A percentile compares a stretch with the other conserved stretches of the same genome.
Conservation (phyloP, 1,140 invertebrate species). For the Diorhabda elongata region DNA sequence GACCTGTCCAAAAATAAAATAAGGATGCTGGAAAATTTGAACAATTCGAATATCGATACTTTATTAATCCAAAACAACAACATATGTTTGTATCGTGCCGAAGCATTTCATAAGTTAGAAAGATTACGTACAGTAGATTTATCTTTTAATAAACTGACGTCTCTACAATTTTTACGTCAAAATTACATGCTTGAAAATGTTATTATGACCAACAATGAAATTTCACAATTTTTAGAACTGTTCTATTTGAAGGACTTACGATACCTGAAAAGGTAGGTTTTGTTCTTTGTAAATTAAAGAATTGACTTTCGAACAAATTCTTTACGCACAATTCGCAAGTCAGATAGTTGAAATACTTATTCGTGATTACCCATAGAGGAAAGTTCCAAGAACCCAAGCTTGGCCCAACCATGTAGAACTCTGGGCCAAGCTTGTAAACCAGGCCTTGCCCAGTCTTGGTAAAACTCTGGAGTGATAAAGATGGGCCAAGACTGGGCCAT, state of each 20-base stretch:
- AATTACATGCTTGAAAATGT: slow-evolving; percentile 22
- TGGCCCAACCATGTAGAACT: too few relatives aligned
- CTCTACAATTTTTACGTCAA: slow-evolving; percentile 26
- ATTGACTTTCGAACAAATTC: too few relatives aligned
- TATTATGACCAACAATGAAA: slow-evolving; percentile 24
- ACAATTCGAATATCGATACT: slow-evolving; percentile 15
- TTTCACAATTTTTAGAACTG: slow-evolving; percentile 30
- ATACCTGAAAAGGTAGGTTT: slow-evolving; percentile 19
- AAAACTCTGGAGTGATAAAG: too few relatives aligned
- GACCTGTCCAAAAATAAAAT: slow-evolving; percentile 29
- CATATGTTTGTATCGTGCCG: slow-evolving; percentile 1
- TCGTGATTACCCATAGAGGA: too few relatives aligned
- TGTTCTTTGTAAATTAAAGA: too few relatives aligned
- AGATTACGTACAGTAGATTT: slow-evolving; percentile 26
- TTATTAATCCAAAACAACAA: slow-evolving; percentile 13
- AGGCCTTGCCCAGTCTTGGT: too few relatives aligned
- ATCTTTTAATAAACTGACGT: slow-evolving; percentile 17
- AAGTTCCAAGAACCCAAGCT: too few relatives aligned
- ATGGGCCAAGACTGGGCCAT: too few relatives aligned
- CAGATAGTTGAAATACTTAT: too few relatives aligned
- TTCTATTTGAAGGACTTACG: slow-evolving; percentile 29
- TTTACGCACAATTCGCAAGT: too few relatives aligned
- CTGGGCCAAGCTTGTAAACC: too few relatives aligned
- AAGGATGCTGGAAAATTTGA: slow-evolving; percentile 21
- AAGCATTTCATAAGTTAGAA: slow-evolving; percentile 26